phyloP scores from a whole-genome alignment of 2,113 vertebrate species.

The Dryoscopus gambensis region DNA sequence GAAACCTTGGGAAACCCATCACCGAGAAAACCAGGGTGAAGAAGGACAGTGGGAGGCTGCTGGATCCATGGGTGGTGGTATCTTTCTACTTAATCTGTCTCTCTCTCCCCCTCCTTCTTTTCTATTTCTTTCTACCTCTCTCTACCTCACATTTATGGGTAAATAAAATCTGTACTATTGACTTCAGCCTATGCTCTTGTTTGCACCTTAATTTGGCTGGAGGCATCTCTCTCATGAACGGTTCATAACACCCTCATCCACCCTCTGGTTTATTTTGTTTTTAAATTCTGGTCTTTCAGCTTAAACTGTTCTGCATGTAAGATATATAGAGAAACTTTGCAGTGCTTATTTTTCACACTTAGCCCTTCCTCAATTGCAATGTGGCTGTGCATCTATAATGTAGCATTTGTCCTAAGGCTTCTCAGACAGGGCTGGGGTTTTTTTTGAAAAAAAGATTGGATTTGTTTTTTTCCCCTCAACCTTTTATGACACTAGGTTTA shows the following conservation, averaged over 20 bases:
- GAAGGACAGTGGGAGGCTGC: not conserved
- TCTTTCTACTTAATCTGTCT: not conserved
- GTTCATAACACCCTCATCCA: not conserved
- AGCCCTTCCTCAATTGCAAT: not conserved
- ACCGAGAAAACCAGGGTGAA: not conserved
- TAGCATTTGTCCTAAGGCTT: not conserved
- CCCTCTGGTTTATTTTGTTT: not conserved
- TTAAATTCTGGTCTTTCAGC: not conserved
- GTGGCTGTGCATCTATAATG: not conserved
- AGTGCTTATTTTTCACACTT: not conserved
- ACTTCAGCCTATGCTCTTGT: not conserved
- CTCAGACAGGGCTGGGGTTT: not conserved
- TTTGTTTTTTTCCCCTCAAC: not conserved
- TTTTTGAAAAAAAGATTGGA: not conserved
- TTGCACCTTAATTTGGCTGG: not conserved
- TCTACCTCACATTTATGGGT: not conserved
- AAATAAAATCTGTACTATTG: not conserved
- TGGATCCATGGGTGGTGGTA: not conserved
- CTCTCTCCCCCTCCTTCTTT: not conserved
- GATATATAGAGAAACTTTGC: not conserved
- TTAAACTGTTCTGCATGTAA: not conserved
- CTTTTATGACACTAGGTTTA: not conserved
- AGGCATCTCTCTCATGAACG: not conserved
- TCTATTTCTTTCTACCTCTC: not conserved
- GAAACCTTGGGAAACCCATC: not conserved